Evolutionary conservation across 2,888 invertebrate species (phyloP), one percentile per base, ranked within the genome.

Genomic region (Augiades crinisus): DNA sequence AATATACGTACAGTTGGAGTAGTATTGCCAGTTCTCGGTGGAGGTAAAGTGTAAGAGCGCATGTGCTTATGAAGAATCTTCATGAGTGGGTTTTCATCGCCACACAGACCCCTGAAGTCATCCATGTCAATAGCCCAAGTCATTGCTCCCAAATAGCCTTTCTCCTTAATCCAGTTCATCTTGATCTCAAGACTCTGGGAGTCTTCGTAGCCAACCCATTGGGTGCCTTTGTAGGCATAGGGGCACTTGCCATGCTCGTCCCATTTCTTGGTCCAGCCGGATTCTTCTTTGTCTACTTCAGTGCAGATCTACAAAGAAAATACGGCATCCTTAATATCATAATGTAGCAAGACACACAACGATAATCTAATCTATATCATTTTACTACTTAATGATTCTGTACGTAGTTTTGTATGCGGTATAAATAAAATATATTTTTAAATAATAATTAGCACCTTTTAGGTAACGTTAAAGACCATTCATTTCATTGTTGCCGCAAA

Each of bases 111-210:
- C 53, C 91, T 91, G 74, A 96, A 97, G 75, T 97, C 97, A 54
- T 98, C 97, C 96, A 97, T 96, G 62, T 96, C 96, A 38, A 97
- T 94, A 16, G 97, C 97, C 97, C 97, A 97, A 12, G 93, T 94
- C 97, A 97, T 97, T 0, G 96, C 96, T 0, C 97, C 97, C 0
- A 94, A 94, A 61, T 87, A 87, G 0, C 96, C 96, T 73, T 94
- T 95, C 50, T 92, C 68, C 71, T 95, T 96, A 61, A 97, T 95
- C 90, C 92, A 97, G 72, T 97, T 94, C 95, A 97, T 96, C 88
- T 98, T 98, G 63, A 96, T 94, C 75, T 95, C 94, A 0, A 97
- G 91, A 62, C 96, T 96, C 65, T 91, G 91, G 0, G 92, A 91
- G 70, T 96, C 93, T 74, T 96, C 97, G 70, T 96, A 98, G 2